Base-by-base conservation (phyloP, 2,113 vertebrate species). In the Petrocephalus microphthalmus region DNA sequence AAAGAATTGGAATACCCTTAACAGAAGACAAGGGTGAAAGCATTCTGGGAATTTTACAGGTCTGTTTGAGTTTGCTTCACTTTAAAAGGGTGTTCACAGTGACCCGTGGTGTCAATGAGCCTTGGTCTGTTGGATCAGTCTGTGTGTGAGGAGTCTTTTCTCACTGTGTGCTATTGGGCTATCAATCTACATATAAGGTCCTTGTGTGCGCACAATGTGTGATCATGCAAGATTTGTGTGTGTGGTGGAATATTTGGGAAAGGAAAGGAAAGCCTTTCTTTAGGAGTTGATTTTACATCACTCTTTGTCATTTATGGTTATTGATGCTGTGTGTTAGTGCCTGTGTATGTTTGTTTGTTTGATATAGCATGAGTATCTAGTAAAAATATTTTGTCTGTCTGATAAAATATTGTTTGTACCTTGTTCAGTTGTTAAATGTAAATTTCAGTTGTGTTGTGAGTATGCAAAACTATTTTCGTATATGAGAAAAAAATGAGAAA, bases 31-130 rank as follows among this genome's bases (percentile, higher is more conserved):
- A 81, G 51, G 22, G 64, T 53, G 47, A 74, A 87, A 56, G 78
- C 81, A 54, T 78, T 83, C 7, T 87, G 87, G 86, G 89, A 78
- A 67, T 20, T 88, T 52, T 82, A 51, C 71, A 37, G 51, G 78
- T 67, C 37, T 87, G 67, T 84, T 60, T 84, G 13, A 86, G 52
- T 11, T 10, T n/a, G 22, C 42, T 52, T 89, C 42, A 52, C 51
- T 81, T 67, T 57, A 29, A 52, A 67, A n/a, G 42, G 78, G 67
- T 89, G 51, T 49, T 87, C 71, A 85, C 53, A 51, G 89, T 78
- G 52, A 25, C n/a, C 29, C 85, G 29, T 33, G 57, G 29, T 57
- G 64, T 25, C 11, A 51, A 60, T 88, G 51, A 71, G 64, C 45
- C 22, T 53, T 86, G 84, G 49, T 67, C 49, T 56, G 84, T 74